These are phyloP conservation scores for Oppia nitens DNA, from an alignment of 1,140 invertebrate genomes.

Conservation along the genomic window DNA sequence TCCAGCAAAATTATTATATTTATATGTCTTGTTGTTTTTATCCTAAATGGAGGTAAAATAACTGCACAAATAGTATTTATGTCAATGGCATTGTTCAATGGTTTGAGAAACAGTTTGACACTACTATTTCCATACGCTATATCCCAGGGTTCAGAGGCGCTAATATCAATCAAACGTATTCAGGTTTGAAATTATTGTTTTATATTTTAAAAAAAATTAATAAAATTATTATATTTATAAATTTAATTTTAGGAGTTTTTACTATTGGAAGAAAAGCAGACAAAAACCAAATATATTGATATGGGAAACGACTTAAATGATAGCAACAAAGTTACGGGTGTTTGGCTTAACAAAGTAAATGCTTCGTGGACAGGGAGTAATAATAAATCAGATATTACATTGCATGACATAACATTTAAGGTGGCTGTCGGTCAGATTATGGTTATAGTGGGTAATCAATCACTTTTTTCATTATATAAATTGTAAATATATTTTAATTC, in stretches of 20 bases:
- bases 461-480: constrained; percentile 34
- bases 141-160: constrained; percentile 30
- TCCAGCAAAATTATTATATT: constrained; percentile 50
- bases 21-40: constrained; percentile 47
- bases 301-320: constrained; percentile 12
- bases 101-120: constrained; percentile 42
- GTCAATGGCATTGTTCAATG: constrained; percentile 48
- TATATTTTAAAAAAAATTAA: too few relatives aligned
- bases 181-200: constrained; percentile 15
- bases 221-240: too few relatives aligned
- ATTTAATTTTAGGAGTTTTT: constrained; percentile 26
- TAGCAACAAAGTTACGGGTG: constrained; percentile 21
- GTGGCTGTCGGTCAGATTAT: constrained; percentile 45
- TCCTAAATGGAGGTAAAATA: constrained; percentile 40
- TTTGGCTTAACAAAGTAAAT: constrained; percentile 25
- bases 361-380: constrained; percentile 26
- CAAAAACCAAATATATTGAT: constrained; percentile 7
- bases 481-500: neutral
- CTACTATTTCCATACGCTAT: constrained; percentile 53
- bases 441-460: constrained; percentile 54
- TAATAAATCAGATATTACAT: constrained; percentile 16
- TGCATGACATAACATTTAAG: constrained; percentile 41
- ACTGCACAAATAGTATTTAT: constrained; percentile 59
- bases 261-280: constrained; percentile 25
- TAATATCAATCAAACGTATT: constrained; percentile 46